Base-by-base conservation (phyloP, 2,888 invertebrate species). In the Anticlea derivata region DNA sequence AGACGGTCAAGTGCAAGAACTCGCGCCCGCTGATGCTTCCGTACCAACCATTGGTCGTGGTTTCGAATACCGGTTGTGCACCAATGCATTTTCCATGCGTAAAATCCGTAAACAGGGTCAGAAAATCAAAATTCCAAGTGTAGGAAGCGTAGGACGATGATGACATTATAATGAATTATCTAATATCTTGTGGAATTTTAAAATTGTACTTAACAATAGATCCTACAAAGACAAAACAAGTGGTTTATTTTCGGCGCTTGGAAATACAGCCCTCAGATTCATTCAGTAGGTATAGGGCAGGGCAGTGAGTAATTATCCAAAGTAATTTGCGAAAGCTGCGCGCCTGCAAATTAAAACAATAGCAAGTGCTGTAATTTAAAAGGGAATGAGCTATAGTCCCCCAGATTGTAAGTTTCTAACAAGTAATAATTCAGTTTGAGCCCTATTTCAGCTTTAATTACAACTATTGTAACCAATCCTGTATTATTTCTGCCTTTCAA, bases 251-350 rank as follows among this genome's bases (percentile, higher is more conserved):
- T 12, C 13, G 13, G 7, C 13, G 31, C n/a, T 13, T 12, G 13
- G 31, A 7, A 31, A 17, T 31, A 13, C 12, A 10, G 10, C 11
- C 5, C 7, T 8, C 11, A 20, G 20, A 20, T 17, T 17, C 8
- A 22, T 20, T 34, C 8, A 22, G 11, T 24, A 23, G 1, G 7
- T 24, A 13, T 5, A 24, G 23, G 29, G 23, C 30, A 1, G 33
- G 17, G 22, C 31, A 12, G 17, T 37, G 24, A 31, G 47, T 47
- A 33, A 47, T 47, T 47, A 47, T 47, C 20, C 39, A 12, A 38
- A 47, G 39, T 34, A 39, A 47, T 47, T 47, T 26, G 26, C 33
- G 22, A 47, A 47, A 47, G 24, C 47, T 39, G 46, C 11, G 45
- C 37, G 30, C 11, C 29, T 11, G 22, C 11, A 30, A 29, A 40